These are phyloP conservation scores for Lamproptera curius DNA, from an alignment of 2,888 invertebrate species.

Conservation along the genomic window DNA sequence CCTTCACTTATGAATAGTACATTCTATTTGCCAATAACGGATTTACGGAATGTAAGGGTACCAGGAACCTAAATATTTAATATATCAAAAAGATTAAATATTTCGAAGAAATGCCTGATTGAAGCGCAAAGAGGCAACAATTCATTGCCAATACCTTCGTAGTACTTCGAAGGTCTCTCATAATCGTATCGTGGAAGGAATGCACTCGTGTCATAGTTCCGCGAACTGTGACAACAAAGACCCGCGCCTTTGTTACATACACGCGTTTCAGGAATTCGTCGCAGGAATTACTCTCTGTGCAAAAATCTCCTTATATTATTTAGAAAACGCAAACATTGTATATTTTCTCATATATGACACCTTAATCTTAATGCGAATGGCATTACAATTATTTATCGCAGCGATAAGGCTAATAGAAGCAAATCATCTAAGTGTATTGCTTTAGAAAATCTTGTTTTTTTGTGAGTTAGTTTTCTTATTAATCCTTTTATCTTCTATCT, in stretches of 20 bases:
- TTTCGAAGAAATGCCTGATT: constrained; percentile 2
- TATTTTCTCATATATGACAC: too few relatives aligned
- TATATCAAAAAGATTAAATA: background rate
- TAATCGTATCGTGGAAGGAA: constrained; percentile 12
- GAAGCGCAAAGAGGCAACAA: background rate
- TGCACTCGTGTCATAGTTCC: constrained; percentile 9
- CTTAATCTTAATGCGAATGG: too few relatives aligned
- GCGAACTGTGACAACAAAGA: constrained; percentile 11
- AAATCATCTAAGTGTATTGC: too few relatives aligned
- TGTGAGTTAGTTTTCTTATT: too few relatives aligned
- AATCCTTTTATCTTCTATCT: too few relatives aligned
- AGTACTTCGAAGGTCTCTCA: constrained; percentile 14
- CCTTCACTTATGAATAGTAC: too few relatives aligned
- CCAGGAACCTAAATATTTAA: background rate
- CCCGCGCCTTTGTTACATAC: constrained; percentile 2
- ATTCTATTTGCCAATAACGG: too few relatives aligned
- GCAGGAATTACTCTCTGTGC: constrained; percentile 9
- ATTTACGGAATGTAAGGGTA: background rate
- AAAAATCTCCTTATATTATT: constrained; percentile 1
- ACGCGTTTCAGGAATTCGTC: constrained; percentile 14
- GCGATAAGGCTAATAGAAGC: too few relatives aligned
- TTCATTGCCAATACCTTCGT: constrained; percentile 1
- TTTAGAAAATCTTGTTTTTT: too few relatives aligned
- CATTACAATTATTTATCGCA: too few relatives aligned
- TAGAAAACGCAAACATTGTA: too few relatives aligned